Conservation (phyloP, 2,797 vertebrate species). For the Poliocrania exsul region DNA sequence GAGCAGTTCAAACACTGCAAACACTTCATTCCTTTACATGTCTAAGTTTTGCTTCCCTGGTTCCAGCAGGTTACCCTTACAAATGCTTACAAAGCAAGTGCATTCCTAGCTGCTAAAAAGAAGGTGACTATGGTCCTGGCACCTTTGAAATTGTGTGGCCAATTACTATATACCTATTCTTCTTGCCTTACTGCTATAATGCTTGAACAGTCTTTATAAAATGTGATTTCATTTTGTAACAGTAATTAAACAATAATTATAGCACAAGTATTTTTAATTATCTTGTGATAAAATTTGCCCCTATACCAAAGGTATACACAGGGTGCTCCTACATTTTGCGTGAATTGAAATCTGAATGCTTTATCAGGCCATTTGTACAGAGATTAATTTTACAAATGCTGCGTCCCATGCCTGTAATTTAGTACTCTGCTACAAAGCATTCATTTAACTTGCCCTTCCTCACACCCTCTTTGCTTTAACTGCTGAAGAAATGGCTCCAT, state of each 20-base stretch:
- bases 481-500: constrained; percentile 88
- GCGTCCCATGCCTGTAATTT: background rate
- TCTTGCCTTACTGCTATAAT: background rate
- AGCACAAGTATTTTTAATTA: background rate
- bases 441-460: constrained; percentile 67
- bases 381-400: background rate
- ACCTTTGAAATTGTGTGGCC: background rate
- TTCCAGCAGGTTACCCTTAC: background rate
- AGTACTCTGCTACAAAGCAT: constrained; percentile 12
- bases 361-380: background rate
- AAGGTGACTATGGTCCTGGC: background rate
- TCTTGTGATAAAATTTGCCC: background rate
- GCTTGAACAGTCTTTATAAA: background rate
- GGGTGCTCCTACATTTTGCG: background rate
- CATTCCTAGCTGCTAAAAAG: constrained; percentile 12
- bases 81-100: background rate
- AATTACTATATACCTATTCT: background rate
- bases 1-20: background rate
- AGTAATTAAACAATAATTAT: background rate
- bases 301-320: background rate
- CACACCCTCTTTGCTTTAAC: constrained; percentile 68
- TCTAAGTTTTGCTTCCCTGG: background rate
- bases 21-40: background rate
- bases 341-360: background rate
- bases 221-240: background rate